Percentiles rank a stretch among this genome's conserved stretches.
These are phyloP conservation scores for Lissonota sp. DNA, from an alignment of 2,888 invertebrate species.

Conservation along the genomic window DNA sequence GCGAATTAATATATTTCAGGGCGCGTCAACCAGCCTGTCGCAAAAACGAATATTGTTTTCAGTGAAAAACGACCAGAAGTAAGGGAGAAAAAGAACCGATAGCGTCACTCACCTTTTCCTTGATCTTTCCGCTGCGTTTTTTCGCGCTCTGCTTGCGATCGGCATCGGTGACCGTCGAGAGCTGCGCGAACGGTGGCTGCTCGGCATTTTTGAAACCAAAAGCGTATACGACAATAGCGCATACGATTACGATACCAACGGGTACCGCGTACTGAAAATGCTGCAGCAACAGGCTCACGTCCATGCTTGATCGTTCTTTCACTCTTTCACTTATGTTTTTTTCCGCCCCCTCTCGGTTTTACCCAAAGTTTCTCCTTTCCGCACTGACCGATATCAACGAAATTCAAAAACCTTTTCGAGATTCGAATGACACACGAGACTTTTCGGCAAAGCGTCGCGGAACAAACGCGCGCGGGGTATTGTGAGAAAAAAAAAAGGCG, in stretches of 20 bases:
- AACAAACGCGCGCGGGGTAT: conserved; percentile 3
- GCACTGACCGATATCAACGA: no score
- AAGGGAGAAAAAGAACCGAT: neutral
- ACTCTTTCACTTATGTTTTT: conserved; percentile 21
- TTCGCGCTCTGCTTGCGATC: conserved; percentile 89
- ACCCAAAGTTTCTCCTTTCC: conserved; percentile 1
- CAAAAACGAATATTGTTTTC: no score
- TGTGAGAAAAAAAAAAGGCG: conserved; percentile 27
- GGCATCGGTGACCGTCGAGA: conserved; percentile 86
- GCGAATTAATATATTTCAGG: no score
- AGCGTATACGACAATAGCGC: conserved; percentile 90
- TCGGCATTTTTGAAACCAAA: conserved; percentile 92
- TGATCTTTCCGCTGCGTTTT: conserved; percentile 87
- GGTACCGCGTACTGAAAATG: conserved; percentile 85
- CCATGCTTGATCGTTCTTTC: conserved; percentile 72
- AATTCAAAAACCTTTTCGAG: neutral
- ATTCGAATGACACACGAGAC: conserved; percentile 12
- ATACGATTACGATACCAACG: conserved; percentile 88
- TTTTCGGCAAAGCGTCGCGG: conserved; percentile 26
- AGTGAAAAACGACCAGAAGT: neutral
- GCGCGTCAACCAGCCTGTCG: no score
- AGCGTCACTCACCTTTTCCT: conserved; percentile 87
- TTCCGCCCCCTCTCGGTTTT: neutral
- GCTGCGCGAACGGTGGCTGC: conserved; percentile 92
- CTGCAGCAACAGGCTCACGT: conserved; percentile 77